Base-by-base conservation (phyloP, 1,140 invertebrate genomes). In the Acromyrmex charruanus region DNA sequence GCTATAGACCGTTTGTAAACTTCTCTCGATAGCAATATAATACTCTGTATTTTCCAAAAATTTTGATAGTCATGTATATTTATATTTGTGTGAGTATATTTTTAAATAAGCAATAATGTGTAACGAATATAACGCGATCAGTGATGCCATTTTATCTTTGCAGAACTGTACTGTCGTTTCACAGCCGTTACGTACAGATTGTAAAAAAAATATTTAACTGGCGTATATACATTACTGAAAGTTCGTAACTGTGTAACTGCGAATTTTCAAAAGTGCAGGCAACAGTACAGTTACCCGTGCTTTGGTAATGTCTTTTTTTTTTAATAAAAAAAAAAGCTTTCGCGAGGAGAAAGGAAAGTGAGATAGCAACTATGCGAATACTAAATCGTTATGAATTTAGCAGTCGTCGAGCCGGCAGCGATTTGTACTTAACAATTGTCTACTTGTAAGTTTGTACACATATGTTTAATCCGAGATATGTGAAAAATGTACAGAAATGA, bases 51-150 rank as follows among this genome's bases (percentile, higher is more conserved):
- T 84, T 84, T 84, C 39, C 53, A 84, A 84, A 82, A 84, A 71
- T 74, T 84, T 84, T 84, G 55, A 74, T 74, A 69, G 25, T 61
- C 35, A 39, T 61, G 69, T 84, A 82, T 82, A 74, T 84, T 63
- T 65, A 82, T 84, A 84, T 84, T 61, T 61, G 58, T 84, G 69
- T 61, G 55, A 63, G 44, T 84, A 84, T 84, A 84, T 84, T 84
- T 84, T 84, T 84, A 84, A 84, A 74, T 84, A 84, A 84, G 69
- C 55, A 63, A 75, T 84, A 74, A 84, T 84, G 55, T 84, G 55
- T 84, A 74, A 82, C 80, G 55, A 51, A 74, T 49, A 35, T 61
- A 84, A 84, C 18, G n/a, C 69, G 80, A 75, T 84, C 39, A 75
- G 55, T 84, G 59, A 84, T 74, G 18, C 53, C 3, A 14, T 72